Evolutionary conservation across 2,113 vertebrate species (phyloP), one percentile per base, ranked within the genome.

Genomic region (Xenopus borealis): DNA sequence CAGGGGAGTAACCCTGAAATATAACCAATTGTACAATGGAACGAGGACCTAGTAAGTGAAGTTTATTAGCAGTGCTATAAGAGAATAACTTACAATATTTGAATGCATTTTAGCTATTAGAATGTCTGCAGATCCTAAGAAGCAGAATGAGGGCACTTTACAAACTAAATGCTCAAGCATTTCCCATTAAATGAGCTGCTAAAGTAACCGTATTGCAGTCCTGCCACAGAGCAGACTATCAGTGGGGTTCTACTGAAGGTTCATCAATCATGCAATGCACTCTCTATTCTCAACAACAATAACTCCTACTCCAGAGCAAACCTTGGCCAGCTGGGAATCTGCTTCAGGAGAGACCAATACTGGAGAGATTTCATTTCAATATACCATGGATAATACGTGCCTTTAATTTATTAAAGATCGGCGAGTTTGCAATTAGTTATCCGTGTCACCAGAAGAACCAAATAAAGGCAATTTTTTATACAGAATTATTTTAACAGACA

Each of bases 221-320:
- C 71, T 84, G 0, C 18, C 77, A 57, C 59, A 80, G 78, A 80
- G 74, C 30, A 61, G 59, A 62, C 72, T 80, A 78, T 80, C 81
- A 72, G 78, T 79, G 62, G 85, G 81, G 78, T 80, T 83, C 85
- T 88, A 62, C 86, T 86, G 84, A 83, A 78, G 79, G 81, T 82
- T 83, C 88, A 93, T 91, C 86, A 91, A 89, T 94, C 92, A 92
- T 84, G 72, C 61, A 44, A 79, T 82, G 84, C 83, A 69, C 88
- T 83, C 79, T 88, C 87, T 85, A 82, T 79, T 68, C 81, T 85
- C 0, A 64, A 85, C 88, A 90, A 86, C 61, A 3, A 80, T 85
- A 88, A 85, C 83, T 89, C 85, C 87, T 88, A 70, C 86, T 86
- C 81, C 80, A 78, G 81, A 87, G 85, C 18, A 72, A 79, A 79